Percentiles rank a stretch among this genome's conserved stretches.
Conservation (phyloP, 2,113 vertebrate species). For the Onychostruthus taczanowskii region DNA sequence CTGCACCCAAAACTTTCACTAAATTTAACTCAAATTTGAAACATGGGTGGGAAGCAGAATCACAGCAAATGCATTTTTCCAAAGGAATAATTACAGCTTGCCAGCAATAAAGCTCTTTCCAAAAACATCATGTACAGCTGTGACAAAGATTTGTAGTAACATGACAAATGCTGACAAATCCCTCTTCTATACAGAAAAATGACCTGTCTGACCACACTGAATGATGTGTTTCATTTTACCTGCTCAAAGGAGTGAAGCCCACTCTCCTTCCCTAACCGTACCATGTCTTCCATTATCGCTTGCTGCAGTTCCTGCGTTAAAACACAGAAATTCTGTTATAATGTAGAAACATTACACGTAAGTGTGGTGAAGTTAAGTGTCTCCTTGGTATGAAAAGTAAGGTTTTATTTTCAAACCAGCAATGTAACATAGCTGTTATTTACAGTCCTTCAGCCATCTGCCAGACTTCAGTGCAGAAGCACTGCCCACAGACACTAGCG, state of each 20-base stretch:
- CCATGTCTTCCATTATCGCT: slow-evolving; percentile 93
- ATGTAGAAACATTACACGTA: background rate
- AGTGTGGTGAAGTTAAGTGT: background rate
- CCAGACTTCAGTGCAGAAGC: background rate
- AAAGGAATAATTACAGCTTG: background rate
- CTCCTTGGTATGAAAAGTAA: background rate
- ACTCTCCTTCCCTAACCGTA: slow-evolving; percentile 88
- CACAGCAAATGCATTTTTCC: background rate
- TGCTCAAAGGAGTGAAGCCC: slow-evolving; percentile 97
- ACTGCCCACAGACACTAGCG: background rate
- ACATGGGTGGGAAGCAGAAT: background rate
- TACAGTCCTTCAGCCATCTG: background rate
- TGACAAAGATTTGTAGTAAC: background rate
- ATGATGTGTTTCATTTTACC: slow-evolving; percentile 66
- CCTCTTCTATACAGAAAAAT: background rate
- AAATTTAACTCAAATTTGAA: background rate
- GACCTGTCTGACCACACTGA: background rate
- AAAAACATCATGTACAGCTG: background rate
- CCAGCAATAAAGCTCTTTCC: background rate
- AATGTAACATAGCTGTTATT: background rate
- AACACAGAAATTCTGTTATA: background rate
- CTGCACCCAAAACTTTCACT: background rate
- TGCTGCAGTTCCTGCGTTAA: slow-evolving; percentile 83
- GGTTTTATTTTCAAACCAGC: background rate
- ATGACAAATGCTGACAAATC: background rate